Percentiles rank a stretch among this genome's conserved stretches.
These are phyloP conservation scores for Frankliniella fusca DNA, from an alignment of 2,888 invertebrate genomes.

Conservation along the genomic window DNA sequence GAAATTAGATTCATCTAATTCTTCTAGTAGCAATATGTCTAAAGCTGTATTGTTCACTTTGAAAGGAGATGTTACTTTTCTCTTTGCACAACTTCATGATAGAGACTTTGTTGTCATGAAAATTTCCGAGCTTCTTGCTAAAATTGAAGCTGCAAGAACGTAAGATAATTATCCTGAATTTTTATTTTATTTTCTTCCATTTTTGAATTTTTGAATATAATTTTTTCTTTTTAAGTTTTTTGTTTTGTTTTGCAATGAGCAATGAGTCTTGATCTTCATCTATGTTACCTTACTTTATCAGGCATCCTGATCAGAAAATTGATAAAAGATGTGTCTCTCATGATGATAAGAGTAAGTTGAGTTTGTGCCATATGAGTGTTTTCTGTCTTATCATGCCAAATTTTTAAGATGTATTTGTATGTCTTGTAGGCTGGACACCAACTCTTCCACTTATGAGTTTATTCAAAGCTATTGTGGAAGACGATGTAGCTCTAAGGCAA, in stretches of 20 bases:
- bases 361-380: background rate
- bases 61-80: constrained; percentile 56
- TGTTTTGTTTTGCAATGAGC: constrained; percentile 42
- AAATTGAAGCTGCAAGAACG: constrained; percentile 45
- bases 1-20: constrained; percentile 54
- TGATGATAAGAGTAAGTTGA: constrained; percentile 50
- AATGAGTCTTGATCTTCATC: constrained; percentile 35
- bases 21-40: background rate
- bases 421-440: constrained; percentile 56
- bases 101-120: constrained; percentile 84
- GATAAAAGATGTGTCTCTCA: constrained; percentile 38
- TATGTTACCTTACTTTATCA: constrained; percentile 20
- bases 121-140: constrained; percentile 80
- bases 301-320: background rate
- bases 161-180: constrained; percentile 34
- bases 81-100: constrained; percentile 84
- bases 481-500: constrained; percentile 59
- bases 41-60: background rate
- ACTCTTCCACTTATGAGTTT: constrained; percentile 73
- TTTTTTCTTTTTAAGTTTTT: constrained; percentile 33
- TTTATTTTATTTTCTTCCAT: constrained; percentile 29
- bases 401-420: background rate
- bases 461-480: constrained; percentile 67
- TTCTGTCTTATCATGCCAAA: constrained; percentile 26
- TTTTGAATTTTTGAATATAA: constrained; percentile 14